A percentile compares a stretch with the other conserved stretches of the same genome.
These are phyloP conservation scores for Oncorhynchus keta DNA, from an alignment of 2,113 vertebrate species.

Conservation along the genomic window DNA sequence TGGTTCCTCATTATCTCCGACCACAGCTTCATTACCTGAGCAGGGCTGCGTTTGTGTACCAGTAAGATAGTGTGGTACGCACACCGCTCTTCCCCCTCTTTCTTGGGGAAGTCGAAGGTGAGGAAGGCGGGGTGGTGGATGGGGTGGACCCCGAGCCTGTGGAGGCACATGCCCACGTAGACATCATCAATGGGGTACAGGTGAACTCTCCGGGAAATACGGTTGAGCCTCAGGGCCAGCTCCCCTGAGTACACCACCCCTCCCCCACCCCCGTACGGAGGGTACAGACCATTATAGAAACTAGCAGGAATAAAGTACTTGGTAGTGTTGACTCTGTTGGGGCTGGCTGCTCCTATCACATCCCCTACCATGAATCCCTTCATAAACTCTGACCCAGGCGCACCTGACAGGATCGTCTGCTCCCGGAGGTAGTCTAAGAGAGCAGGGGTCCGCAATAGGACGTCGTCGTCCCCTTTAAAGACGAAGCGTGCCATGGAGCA, in stretches of 20 bases:
- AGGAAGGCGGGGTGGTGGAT: slow-evolving; percentile 66
- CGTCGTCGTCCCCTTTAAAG: slow-evolving; percentile 77
- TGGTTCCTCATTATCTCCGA: neutral
- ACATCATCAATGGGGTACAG: slow-evolving; percentile 78
- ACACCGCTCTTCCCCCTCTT: slow-evolving; percentile 45
- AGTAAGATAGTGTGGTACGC: slow-evolving; percentile 62
- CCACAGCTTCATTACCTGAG: slow-evolving; percentile 62
- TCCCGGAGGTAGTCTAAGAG: slow-evolving; percentile 60
- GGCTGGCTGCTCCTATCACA: slow-evolving; percentile 47
- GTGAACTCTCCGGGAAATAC: slow-evolving; percentile 60
- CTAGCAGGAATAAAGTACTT: slow-evolving; percentile 74
- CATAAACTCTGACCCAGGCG: neutral
- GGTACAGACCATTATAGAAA: slow-evolving; percentile 73
- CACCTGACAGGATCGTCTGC: slow-evolving; percentile 22
- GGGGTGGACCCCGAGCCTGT: slow-evolving; percentile 54
- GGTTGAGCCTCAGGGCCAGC: slow-evolving; percentile 57
- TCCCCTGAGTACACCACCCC: slow-evolving; percentile 72
- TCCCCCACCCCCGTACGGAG: slow-evolving; percentile 70
- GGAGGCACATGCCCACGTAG: slow-evolving; percentile 77
- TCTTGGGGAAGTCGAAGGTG: slow-evolving; percentile 64
- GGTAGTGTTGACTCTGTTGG: slow-evolving; percentile 20
- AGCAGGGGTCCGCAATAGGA: slow-evolving; percentile 69
- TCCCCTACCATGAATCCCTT: slow-evolving; percentile 68
- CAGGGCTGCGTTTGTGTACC: slow-evolving; percentile 70
- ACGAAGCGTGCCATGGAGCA: slow-evolving; percentile 59